These are phyloP conservation scores for Trilocha varians DNA, from an alignment of 2,888 invertebrate genomes.

Conservation along the genomic window DNA sequence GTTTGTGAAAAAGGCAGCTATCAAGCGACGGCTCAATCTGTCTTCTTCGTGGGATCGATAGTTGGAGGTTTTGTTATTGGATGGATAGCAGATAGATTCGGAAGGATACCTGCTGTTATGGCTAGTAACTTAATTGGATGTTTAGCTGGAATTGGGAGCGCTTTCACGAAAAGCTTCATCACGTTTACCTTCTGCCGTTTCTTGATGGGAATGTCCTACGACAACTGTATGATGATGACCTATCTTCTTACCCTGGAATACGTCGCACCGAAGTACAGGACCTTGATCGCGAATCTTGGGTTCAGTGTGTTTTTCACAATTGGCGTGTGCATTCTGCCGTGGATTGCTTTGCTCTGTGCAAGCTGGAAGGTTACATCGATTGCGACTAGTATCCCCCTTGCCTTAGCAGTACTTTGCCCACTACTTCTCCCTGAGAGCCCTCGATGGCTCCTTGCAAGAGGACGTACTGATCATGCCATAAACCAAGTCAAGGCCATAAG, in stretches of 20 bases:
- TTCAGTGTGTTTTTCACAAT: constrained; percentile 40
- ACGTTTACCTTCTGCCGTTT: constrained; percentile 42
- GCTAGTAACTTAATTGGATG: constrained; percentile 40
- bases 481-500: constrained; percentile 33
- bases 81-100: constrained; percentile 44
- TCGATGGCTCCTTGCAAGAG: constrained; percentile 45
- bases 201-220: constrained; percentile 49
- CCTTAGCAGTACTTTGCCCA: constrained; percentile 32
- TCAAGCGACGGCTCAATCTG: constrained; percentile 45
- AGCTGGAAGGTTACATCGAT: constrained; percentile 44
- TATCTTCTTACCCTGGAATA: constrained; percentile 47
- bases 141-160: constrained; percentile 33
- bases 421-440: constrained; percentile 50
- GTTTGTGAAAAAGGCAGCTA: constrained; percentile 46
- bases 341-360: constrained; percentile 44
- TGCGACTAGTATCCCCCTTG: constrained; percentile 43
- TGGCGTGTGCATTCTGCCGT: constrained; percentile 34
- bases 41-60: constrained; percentile 49
- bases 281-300: constrained; percentile 41
- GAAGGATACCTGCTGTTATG: constrained; percentile 41
- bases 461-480: constrained; percentile 38
- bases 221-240: constrained; percentile 51
- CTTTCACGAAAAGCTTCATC: constrained; percentile 31
- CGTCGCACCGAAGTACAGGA: constrained; percentile 46
- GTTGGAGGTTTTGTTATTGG: constrained; percentile 44